Conservation (phyloP, 30 jellyfish, hydroid and myxozoan genomes). For the Aurelia sp. region DNA sequence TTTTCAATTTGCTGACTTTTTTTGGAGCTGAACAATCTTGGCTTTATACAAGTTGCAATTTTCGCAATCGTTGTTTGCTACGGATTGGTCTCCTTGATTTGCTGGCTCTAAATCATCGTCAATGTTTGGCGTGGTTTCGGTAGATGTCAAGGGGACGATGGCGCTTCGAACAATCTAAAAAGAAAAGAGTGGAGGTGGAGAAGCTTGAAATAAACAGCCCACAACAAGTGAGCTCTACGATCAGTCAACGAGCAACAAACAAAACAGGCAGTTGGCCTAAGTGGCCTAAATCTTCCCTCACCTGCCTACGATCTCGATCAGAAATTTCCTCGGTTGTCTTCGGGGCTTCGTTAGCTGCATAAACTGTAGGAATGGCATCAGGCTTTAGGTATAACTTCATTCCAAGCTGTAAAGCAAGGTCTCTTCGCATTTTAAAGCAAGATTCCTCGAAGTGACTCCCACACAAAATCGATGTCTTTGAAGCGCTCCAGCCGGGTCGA, state of each 20-base stretch:
- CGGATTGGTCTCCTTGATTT: background rate
- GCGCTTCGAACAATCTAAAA: conserved; percentile 38
- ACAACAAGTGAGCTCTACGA: background rate
- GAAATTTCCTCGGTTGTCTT: background rate
- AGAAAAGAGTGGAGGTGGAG: background rate
- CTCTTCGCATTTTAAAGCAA: conserved; percentile 29
- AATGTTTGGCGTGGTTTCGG: conserved; percentile 1
- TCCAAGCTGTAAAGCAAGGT: conserved; percentile 22
- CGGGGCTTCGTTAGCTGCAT: conserved; percentile 7
- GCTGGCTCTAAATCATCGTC: conserved; percentile 11
- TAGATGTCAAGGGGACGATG: background rate
- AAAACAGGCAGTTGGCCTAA: conserved; percentile 1
- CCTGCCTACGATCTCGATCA: conserved; percentile 21
- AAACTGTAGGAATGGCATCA: conserved; percentile 49
- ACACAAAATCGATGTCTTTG: conserved; percentile 22
- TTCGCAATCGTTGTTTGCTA: background rate
- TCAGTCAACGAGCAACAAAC: background rate
- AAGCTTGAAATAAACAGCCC: background rate
- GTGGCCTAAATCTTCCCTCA: conserved; percentile 9
- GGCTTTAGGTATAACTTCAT: conserved; percentile 19
- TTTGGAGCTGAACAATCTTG: conserved; percentile 4
- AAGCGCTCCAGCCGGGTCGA: conserved; percentile 42
- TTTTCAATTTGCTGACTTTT: conserved; percentile 19
- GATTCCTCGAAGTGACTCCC: conserved; percentile 32
- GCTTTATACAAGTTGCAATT: conserved; percentile 18